Evolutionary conservation across 30 jellyfish, hydroid and myxozoan species (phyloP).

Genomic region (Calvadosia cruxmelitensis): DNA sequence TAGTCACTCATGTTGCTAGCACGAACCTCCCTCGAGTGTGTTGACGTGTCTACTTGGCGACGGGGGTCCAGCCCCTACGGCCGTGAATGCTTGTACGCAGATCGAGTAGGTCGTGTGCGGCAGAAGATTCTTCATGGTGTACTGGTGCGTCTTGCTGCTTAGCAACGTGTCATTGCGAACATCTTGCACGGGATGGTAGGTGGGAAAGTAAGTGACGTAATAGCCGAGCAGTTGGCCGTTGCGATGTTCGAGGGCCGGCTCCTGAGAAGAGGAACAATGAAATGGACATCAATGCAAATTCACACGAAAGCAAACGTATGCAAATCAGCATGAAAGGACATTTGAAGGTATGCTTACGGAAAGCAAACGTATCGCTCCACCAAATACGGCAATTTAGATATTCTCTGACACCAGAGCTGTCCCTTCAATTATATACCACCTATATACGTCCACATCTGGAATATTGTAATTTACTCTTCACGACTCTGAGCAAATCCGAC

Average conservation of each 20-base stretch:
- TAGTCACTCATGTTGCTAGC: neutral
- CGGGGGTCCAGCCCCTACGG: constrained; percentile 80
- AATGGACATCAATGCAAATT: no score
- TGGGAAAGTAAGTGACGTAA: constrained; percentile 26
- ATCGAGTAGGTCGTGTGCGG: constrained; percentile 49
- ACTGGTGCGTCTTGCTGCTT: constrained; percentile 14
- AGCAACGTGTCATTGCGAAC: constrained; percentile 1
- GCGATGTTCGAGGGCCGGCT: constrained; percentile 29
- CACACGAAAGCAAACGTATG: neutral
- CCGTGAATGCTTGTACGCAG: constrained; percentile 55
- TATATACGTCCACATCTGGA: no score
- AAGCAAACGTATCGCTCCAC: no score
- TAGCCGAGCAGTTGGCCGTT: constrained; percentile 60
- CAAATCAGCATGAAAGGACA: no score
- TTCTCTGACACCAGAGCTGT: no score
- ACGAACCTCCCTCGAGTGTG: constrained; percentile 86
- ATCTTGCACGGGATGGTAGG: neutral
- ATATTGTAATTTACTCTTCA: no score
- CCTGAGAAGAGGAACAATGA: constrained; percentile 15
- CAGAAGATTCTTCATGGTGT: constrained; percentile 20
- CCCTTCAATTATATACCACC: no score
- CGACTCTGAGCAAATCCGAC: no score
- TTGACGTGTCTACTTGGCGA: constrained; percentile 15
- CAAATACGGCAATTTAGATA: no score
- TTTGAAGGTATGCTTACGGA: no score